phyloP scores from a whole-genome alignment of 2,113 vertebrate genomes.

The Rhagologus leucostigma region DNA sequence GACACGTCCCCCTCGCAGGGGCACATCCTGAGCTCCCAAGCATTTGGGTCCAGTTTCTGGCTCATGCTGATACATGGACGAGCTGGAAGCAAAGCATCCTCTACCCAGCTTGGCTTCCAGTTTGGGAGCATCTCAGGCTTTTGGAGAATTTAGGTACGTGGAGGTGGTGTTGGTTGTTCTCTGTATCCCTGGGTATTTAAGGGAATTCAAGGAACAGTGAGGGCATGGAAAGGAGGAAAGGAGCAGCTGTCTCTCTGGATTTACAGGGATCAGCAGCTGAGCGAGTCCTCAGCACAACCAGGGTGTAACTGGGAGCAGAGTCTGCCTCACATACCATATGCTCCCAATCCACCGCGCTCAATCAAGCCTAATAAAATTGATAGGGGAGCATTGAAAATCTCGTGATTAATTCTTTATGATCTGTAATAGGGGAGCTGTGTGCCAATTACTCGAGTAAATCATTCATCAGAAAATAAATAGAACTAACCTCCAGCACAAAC shows the following conservation, averaged over 20 bases:
- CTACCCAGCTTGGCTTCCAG: background rate
- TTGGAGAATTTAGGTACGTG: background rate
- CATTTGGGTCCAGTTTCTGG: background rate
- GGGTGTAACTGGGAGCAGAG: constrained; percentile 31
- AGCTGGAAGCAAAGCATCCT: background rate
- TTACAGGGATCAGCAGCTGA: constrained; percentile 28
- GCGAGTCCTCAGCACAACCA: background rate
- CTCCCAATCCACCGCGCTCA: constrained; percentile 36
- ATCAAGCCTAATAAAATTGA: constrained; percentile 66
- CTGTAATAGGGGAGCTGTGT: constrained; percentile 58
- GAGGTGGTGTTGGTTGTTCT: background rate
- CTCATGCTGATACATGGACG: background rate
- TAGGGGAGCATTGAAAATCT: constrained; percentile 60
- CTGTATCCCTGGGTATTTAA: background rate
- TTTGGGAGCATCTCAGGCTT: background rate
- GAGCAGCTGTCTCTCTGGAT: constrained; percentile 1
- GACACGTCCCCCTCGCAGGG: background rate
- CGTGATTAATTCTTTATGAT: constrained; percentile 68
- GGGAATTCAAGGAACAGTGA: background rate
- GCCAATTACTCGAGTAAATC: constrained; percentile 67
- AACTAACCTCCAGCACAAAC: constrained; percentile 63
- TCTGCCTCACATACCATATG: constrained; percentile 32
- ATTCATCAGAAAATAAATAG: constrained; percentile 69
- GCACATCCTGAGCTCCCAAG: background rate
- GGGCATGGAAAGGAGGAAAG: background rate